Conservation (phyloP, 2,113 vertebrate genomes). For the Cynoglossus semilaevis region DNA sequence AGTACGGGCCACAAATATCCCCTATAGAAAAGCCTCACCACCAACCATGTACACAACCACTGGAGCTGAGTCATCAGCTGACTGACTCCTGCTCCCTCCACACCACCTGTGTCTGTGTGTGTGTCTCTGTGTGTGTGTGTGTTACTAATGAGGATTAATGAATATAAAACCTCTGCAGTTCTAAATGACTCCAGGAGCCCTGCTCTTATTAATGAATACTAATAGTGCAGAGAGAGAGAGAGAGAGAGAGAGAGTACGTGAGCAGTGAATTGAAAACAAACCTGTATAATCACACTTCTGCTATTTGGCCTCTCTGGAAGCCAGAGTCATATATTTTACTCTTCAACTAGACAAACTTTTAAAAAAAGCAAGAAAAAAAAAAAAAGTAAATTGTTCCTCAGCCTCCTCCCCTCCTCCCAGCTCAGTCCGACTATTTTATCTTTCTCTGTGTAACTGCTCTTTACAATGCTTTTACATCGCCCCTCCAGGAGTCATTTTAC, state of each 20-base stretch:
- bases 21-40: background rate
- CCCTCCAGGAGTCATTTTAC: slow-evolving; percentile 2
- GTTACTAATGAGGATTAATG: slow-evolving; percentile 66
- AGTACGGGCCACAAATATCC: slow-evolving; percentile 4
- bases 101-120: slow-evolving; percentile 11
- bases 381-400: background rate
- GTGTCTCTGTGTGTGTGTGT: slow-evolving; percentile 3
- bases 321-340: slow-evolving; percentile 32
- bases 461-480: background rate
- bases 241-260: slow-evolving; percentile 13
- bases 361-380: background rate
- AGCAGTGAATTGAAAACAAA: slow-evolving; percentile 51
- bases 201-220: slow-evolving; percentile 63
- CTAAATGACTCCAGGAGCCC: slow-evolving; percentile 50
- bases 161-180: slow-evolving; percentile 63
- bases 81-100: slow-evolving; percentile 16
- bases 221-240: slow-evolving; percentile 46
- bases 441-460: background rate
- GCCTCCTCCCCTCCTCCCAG: slow-evolving; percentile 6
- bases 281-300: slow-evolving; percentile 40
- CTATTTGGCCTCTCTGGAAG: slow-evolving; percentile 37
- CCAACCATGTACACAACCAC: slow-evolving; percentile 1
- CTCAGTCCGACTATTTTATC: slow-evolving; percentile 16
- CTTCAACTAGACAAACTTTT: slow-evolving; percentile 35
- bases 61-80: slow-evolving; percentile 21